Evolutionary conservation across 1,140 invertebrate species (phyloP).

Genomic region (Drosophila ambigua): DNA sequence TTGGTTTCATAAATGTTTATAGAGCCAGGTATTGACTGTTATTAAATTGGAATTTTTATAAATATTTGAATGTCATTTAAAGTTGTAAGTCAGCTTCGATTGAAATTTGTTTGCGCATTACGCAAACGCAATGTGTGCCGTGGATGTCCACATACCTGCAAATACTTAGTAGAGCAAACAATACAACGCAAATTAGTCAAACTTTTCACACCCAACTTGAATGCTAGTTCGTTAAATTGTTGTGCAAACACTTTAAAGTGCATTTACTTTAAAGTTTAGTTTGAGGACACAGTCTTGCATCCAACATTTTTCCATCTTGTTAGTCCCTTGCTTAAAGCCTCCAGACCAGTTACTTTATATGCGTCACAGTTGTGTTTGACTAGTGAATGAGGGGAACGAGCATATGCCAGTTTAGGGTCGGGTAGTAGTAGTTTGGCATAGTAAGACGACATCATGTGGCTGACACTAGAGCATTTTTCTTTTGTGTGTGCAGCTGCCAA

Average conservation of each 20-base stretch:
- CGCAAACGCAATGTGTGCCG: slow-evolving; percentile 45
- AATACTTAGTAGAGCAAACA: slow-evolving; percentile 14
- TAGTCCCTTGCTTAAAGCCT: slow-evolving; percentile 31
- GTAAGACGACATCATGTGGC: slow-evolving; percentile 63
- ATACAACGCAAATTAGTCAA: slow-evolving; percentile 38
- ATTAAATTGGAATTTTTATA: slow-evolving; percentile 63
- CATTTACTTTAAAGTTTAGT: slow-evolving; percentile 21
- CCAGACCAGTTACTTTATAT: slow-evolving; percentile 43
- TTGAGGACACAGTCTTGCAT: neutral
- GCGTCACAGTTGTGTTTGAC: slow-evolving; percentile 47
- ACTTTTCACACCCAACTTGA: slow-evolving; percentile 47
- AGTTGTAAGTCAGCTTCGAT: slow-evolving; percentile 34
- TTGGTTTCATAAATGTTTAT: slow-evolving; percentile 51
- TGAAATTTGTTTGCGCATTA: slow-evolving; percentile 55
- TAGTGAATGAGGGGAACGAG: slow-evolving; percentile 8
- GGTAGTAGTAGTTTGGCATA: slow-evolving; percentile 15
- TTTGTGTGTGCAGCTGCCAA: slow-evolving; percentile 76
- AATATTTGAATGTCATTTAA: slow-evolving; percentile 69
- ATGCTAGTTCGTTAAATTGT: slow-evolving; percentile 42
- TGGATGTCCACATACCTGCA: slow-evolving; percentile 3
- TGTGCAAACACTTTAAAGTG: slow-evolving; percentile 44
- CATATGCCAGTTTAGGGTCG: neutral
- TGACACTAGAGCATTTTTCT: slow-evolving; percentile 74
- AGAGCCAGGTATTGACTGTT: slow-evolving; percentile 50
- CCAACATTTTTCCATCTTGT: slow-evolving; percentile 52